Base-by-base conservation (phyloP, 1,140 invertebrate species). In the Bilobella aurantiaca region DNA sequence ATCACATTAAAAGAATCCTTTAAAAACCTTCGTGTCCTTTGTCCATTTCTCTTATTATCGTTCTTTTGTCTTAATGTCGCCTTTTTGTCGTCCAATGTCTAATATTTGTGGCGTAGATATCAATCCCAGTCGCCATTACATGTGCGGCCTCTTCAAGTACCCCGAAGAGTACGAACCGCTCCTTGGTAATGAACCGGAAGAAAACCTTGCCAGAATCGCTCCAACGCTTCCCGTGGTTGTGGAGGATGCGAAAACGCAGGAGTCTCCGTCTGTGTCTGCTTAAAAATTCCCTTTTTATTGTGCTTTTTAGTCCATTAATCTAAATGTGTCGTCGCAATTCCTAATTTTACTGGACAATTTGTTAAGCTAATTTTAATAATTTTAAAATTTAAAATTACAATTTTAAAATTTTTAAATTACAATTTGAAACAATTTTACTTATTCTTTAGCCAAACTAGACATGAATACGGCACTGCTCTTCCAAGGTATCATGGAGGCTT, bases 401-500 rank as follows among this genome's bases (percentile, higher is more conserved):
- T 14, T 23, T 5, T 23, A 23, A 23, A 53, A 53, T 12, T 23
- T 16, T 53, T 53, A 23, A 42, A 12, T 42, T 42, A 42, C 8
- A 42, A 12, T 42, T n/a, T n/a, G n/a, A 42, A 42, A 42, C 8
- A 42, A 42, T n/a, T 61, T 31, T 16, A 56, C 63, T 67, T 58
- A 23, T n/a, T 30, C 65, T 66, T 47, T 49, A 69, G 68, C 27
- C 12, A 37, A 53, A 46, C 21, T 69, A 5, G 64, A 69, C 28
- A 53, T 32, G 1, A 30, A 27, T 8, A 61, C 60, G 34, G 68
- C 68, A 23, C 42, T 69, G 57, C 60, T 69, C 23, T 69, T 69
- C 59, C 64, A 69, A 34, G 68, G 68, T 31, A 62, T 66, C 21
- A 34, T 63, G 29, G 64, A 69, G 28, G 64, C 59, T n/a, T n/a